These are phyloP conservation scores for Spheniscus mendiculus DNA, from an alignment of 2,113 vertebrate species.

Conservation along the genomic window DNA sequence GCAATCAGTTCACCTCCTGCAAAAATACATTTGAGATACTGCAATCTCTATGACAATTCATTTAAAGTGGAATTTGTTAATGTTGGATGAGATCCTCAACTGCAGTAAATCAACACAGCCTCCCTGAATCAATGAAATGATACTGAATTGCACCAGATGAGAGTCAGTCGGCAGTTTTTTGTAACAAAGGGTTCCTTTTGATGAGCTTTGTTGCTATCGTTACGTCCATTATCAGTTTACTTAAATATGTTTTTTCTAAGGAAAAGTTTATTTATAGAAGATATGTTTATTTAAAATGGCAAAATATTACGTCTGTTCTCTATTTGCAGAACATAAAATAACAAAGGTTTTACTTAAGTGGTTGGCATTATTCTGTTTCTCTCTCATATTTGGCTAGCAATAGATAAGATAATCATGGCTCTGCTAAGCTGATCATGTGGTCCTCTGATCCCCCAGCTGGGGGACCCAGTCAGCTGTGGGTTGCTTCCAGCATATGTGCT, in stretches of 20 bases:
- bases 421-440: not conserved
- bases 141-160: not conserved
- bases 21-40: not conserved
- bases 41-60: not conserved
- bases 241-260: not conserved
- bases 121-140: not conserved
- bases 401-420: not conserved
- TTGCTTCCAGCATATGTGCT: not conserved
- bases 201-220: not conserved
- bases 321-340: not conserved
- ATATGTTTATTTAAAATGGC: not conserved
- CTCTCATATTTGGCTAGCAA: not conserved
- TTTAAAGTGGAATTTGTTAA: not conserved
- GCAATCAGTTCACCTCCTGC: not conserved
- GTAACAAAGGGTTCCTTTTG: not conserved
- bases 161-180: not conserved
- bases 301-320: not conserved
- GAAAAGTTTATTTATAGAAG: not conserved
- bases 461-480: too few species aligned
- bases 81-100: not conserved
- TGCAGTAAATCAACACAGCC: not conserved
- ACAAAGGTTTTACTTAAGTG: not conserved
- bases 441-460: not conserved
- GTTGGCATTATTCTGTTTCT: not conserved
- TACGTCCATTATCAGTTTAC: not conserved